Evolutionary conservation across 1,140 invertebrate species (phyloP), one percentile per base, ranked within the genome.

Genomic region (Drosophila sproati): DNA sequence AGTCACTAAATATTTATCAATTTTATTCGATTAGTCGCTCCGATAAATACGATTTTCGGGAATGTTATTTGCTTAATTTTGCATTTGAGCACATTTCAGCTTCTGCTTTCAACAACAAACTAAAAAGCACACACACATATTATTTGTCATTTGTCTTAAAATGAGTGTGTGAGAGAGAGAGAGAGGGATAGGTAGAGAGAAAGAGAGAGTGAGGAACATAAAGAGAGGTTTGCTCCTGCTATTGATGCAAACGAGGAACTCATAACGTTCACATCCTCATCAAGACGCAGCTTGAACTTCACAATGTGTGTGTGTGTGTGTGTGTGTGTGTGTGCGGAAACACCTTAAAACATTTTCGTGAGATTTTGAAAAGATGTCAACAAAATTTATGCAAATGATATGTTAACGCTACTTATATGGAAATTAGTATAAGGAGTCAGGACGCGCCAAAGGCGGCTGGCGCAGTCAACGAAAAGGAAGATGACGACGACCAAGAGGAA

Each of bases 331-430:
- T 64, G 67, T 48, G 67, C 61, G 80, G 74, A 72, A 74, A 74
- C 81, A 88, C 85, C 85, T 89, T 85, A 78, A 88, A 88, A 88
- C 85, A 88, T 89, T 88, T 88, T 88, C 85, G 85, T 88, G 85
- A 82, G 85, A 88, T 88, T 88, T 88, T 89, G 85, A 88, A 88
- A 88, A 88, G 85, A 88, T 88, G 85, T 89, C 85, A 90, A 90
- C 85, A 85, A 88, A 89, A 89, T 89, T 89, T 89, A 89, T 89
- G 85, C 85, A 89, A 89, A 89, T 89, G 86, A 89, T 89, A 89
- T 89, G 85, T 89, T 89, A 89, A 89, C 85, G 85, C 85, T 89
- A 89, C 85, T 89, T 89, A 89, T 89, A 89, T 89, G 85, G 85
- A 89, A 89, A 89, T 89, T 89, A 89, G 85, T 89, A 85, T 89